These are phyloP conservation scores for Darevskia mixta DNA, from an alignment of 2,797 vertebrate species.

Conservation along the genomic window DNA sequence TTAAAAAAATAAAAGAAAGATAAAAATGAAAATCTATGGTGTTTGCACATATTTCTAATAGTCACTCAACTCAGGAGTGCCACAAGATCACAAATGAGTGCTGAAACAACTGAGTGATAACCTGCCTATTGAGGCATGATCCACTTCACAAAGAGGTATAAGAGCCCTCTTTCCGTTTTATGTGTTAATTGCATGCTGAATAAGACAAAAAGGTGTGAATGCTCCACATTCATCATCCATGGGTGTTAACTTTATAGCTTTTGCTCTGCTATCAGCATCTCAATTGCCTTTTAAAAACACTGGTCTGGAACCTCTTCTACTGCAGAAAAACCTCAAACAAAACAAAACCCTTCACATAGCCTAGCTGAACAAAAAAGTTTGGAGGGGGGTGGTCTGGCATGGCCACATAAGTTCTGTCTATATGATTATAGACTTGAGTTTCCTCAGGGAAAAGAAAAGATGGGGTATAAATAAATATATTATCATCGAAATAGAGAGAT, in stretches of 20 bases:
- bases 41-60: constrained; percentile 16
- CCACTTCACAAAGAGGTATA: constrained; percentile 27
- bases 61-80: constrained; percentile 17
- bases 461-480: no score
- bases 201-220: constrained; percentile 54
- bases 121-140: constrained; percentile 26
- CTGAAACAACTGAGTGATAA: constrained; percentile 12
- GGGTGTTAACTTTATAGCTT: constrained; percentile 60
- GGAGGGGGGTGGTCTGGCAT: not conserved
- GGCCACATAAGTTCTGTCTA: not conserved
- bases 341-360: constrained; percentile 11
- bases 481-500: no score
- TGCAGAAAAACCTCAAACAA: constrained; percentile 26
- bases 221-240: constrained; percentile 51
- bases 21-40: not conserved
- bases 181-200: constrained; percentile 53
- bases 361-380: not conserved
- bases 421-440: not conserved
- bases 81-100: not conserved
- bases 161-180: constrained; percentile 1
- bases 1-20: not conserved
- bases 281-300: constrained; percentile 49
- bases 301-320: constrained; percentile 57
- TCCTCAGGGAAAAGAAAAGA: no score
- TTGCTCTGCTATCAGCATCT: constrained; percentile 47